Evolutionary conservation across 2,113 vertebrate species (phyloP), one percentile per base, ranked within the genome.

Genomic region (Pteruthius melanotis): DNA sequence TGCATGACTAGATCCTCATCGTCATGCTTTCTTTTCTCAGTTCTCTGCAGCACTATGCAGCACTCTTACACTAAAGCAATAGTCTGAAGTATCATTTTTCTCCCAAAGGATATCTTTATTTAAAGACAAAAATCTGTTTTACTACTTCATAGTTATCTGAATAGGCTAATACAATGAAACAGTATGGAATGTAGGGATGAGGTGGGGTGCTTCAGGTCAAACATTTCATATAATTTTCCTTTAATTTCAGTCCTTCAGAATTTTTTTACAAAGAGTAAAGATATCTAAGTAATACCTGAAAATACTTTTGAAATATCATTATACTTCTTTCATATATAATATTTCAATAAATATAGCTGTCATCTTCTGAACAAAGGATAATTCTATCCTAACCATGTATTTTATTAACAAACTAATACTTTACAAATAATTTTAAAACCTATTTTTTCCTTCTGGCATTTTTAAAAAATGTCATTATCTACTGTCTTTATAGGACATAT

Each of bases 41-140:
- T 65, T 95, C 49, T 65, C 57, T 87, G n/a, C 54, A 91, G 26
- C 20, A 24, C 49, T 75, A 13, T 57, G 10, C 56, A 87, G 40
- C 39, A 60, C 10, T 52, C 33, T 83, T 40, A 64, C 26, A 49
- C n/a, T n/a, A 82, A 84, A 87, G 11, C 11, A 76, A 31, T 39
- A 9, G 16, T 79, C 44, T 85, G 50, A 94, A 91, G 44, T 76
- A 76, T 6, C 6, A 30, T 89, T 79, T 93, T 91, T 69, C 37
- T 89, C 78, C 26, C 49, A 50, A 79, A 61, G 23, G 42, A 64
- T 71, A 57, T 54, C 13, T 75, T 74, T 49, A 15, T 57, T 82
- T 93, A 94, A 89, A 72, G 81, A 12, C n/a, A 89, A 49, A 87
- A 81, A 68, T 87, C n/a, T 84, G 12, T 89, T 87, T 93, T 54